Evolutionary conservation across 2,113 vertebrate genomes (phyloP), one percentile per base, ranked within the genome.

Genomic region (Megaceryle maxima): DNA sequence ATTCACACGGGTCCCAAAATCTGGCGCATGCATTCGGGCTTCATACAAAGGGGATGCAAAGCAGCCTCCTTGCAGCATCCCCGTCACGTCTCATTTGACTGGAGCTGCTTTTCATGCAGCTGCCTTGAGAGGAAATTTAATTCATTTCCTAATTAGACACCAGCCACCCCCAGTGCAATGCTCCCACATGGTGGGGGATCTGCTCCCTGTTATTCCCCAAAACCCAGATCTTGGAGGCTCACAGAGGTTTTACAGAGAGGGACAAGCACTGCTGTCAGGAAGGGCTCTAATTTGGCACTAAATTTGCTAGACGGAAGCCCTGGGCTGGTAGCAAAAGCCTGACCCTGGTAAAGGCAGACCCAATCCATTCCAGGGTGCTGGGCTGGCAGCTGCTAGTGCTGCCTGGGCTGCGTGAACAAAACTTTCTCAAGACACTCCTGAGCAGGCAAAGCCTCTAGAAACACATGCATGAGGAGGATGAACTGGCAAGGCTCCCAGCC

Each of bases 61-160:
- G 94, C 95, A 97, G 96, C 73, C 91, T 95, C 91, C 93, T 93
- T 22, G 14, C 94, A 89, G 96, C 94, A 97, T 90, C 94, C 95
- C 78, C 4, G 19, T 95, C 96, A 97, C 96, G 95, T 97, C 93
- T 81, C 53, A 8, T 95, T 96, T 51, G 81, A 88, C 96, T 92
- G 66, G 95, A 97, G 93, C 87, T 92, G 95, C 95, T 97, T 97
- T 96, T 96, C 96, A 97, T 94, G 89, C 96, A 92, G 96, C 93
- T 94, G 91, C 93, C 93, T 95, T 11, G 44, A 89, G 83, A 96
- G 84, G 77, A 94, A 96, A 96, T 89, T 82, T 78, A 94, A 95
- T 97, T 96, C 74, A 82, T 82, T 91, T 94, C 89, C 80, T 91
- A 95, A 96, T 91, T 92, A 94, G 64, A 90, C 72, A 80, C 50